Base-by-base conservation (phyloP, 2,888 invertebrate genomes). In the Pseudoips prasinana region DNA sequence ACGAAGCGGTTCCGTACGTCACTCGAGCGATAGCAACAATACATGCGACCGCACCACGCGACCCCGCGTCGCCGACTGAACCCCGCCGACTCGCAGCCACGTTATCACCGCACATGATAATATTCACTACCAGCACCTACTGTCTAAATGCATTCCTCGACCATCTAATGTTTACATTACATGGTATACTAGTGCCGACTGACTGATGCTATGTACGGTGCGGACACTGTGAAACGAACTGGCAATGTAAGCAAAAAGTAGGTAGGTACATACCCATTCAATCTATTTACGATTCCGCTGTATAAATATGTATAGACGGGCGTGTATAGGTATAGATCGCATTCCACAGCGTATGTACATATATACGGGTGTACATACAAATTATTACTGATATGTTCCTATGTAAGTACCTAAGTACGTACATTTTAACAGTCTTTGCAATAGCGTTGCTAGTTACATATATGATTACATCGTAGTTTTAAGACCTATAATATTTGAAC, bases 81-180 rank as follows among this genome's bases (percentile, higher is more conserved):
- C 68, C 73, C 72, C 73, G 66, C 70, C 73, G 73, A 69, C 73
- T 70, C 67, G 68, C 72, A 78, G 84, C 80, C 78, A 81, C 83
- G 77, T 83, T 88, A 88, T 88, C 86, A 82, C 78, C 71, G 75
- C 84, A 85, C 89, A 89, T 90, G 86, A 88, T 90, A 90, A 90
- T 90, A 89, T 82, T 83, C 83, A 78, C 72, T 69, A 73, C 73
- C 66, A 67, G 76, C 77, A 82, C 78, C 79, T 80, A 81, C 76
- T 81, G 80, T 77, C 80, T 79, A 79, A 80, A 84, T 81, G 82
- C 85, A 85, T 86, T 84, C 83, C 83, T 82, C 70, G 55, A 76
- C 73, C 73, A 74, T 73, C 80, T 78, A 82, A 80, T 87, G 86
- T 87, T 87, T 86, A 85, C 87, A 85, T 84, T 85, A 78, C 77